Conservation (phyloP, 2,888 invertebrate species). For the Trichogramma dendrolimi region DNA sequence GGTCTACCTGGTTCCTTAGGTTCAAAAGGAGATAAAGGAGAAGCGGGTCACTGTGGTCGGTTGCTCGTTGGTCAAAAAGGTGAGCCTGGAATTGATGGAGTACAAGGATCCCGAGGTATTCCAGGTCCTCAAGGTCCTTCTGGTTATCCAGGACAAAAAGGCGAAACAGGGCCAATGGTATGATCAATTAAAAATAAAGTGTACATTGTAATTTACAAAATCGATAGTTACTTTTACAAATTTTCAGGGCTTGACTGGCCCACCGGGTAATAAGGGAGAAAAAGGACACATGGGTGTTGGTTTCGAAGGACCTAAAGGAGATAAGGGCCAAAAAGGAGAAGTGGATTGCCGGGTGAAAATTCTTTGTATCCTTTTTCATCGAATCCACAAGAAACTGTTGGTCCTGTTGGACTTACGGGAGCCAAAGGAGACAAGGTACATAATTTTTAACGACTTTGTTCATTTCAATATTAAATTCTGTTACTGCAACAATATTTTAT, state of each 20-base stretch:
- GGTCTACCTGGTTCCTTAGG: slow-evolving; percentile 68
- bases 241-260: slow-evolving; percentile 65
- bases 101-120: slow-evolving; percentile 62
- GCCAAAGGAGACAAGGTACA: slow-evolving; percentile 59
- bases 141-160: slow-evolving; percentile 61
- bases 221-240: not conserved
- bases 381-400: slow-evolving; percentile 37
- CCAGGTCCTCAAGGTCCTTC: slow-evolving; percentile 62
- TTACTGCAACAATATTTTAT: too few species aligned
- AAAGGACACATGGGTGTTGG: slow-evolving; percentile 63
- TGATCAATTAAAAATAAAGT: slow-evolving; percentile 29
- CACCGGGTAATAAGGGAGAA: slow-evolving; percentile 66
- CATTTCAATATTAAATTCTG: not conserved
- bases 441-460: slow-evolving; percentile 35
- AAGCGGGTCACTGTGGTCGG: slow-evolving; percentile 69
- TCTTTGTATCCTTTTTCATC: slow-evolving; percentile 54
- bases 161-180: slow-evolving; percentile 61
- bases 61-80: slow-evolving; percentile 80
- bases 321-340: slow-evolving; percentile 66
- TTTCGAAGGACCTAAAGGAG: slow-evolving; percentile 60
- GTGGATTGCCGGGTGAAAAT: slow-evolving; percentile 52
- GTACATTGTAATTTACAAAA: not conserved
- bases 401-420: slow-evolving; percentile 48
- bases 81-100: slow-evolving; percentile 75
- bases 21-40: slow-evolving; percentile 74